phyloP scores from a whole-genome alignment of 2,113 vertebrate species.

The Bothrops jararaca region DNA sequence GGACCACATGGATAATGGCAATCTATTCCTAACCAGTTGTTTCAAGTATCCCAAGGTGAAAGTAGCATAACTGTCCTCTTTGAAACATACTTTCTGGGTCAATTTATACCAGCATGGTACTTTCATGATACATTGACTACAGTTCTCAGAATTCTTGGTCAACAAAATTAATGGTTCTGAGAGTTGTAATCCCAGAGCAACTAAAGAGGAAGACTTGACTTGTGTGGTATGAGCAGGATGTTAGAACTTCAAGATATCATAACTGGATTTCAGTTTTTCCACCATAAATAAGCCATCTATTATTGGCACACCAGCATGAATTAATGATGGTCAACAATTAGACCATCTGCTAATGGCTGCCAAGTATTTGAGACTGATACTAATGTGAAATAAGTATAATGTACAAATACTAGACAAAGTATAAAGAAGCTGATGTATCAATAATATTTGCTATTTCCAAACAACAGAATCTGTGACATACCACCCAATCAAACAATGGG shows the following conservation, averaged over 20 bases:
- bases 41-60: neutral
- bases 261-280: neutral
- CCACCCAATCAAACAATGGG: neutral
- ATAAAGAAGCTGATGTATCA: neutral
- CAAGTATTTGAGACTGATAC: neutral
- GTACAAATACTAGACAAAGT: neutral
- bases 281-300: neutral
- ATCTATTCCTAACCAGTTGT: neutral
- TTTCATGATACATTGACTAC: neutral
- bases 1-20: conserved; percentile 21
- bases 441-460: neutral
- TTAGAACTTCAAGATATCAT: neutral
- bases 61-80: neutral
- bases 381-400: neutral
- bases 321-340: neutral
- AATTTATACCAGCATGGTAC: neutral
- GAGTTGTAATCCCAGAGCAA: neutral
- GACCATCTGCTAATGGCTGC: neutral
- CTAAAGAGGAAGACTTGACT: neutral
- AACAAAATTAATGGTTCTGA: neutral
- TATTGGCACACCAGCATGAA: neutral
- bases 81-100: neutral
- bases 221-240: neutral
- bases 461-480: neutral
- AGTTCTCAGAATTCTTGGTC: neutral